Evolutionary conservation across 23 tunicate species (phyloP), one percentile per base, ranked within the genome.

Genomic region (Corella eumyota): DNA sequence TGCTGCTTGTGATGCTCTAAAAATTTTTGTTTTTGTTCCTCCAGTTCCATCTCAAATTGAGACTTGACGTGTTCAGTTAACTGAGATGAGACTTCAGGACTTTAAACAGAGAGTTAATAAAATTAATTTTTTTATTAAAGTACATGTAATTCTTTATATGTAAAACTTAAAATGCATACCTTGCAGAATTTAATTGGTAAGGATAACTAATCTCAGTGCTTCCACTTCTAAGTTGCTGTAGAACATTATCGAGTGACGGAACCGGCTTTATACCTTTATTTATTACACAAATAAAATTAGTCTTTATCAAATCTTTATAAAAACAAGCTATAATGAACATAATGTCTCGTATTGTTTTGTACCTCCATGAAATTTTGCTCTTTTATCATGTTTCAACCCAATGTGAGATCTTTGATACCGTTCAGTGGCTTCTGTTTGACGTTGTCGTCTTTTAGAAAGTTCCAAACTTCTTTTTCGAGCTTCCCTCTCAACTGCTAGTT

Each of bases 391-490:
- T 49, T 66, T 66, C 1, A 28, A 22, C 2, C 34, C 68, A 49
- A 80, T 45, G 40, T 64, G 78, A 35, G 76, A 62, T 47, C 88
- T 53, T 68, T 88, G 96, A 50, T 88, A 88, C 68, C 69, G 67
- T 47, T 88, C 88, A 3, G 96, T 88, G 25, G 96, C 96, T 72
- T 88, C 96, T 6, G 73, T 78, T 73, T 88, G 96, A 20, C 78
- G 76, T 52, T 78, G 96, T n/a, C 73, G 58, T 38, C 96, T 58
- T 64, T 79, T 88, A 15, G 70, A 64, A 6, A 88, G 80, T 48
- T 88, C 90, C 37, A 78, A 46, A 13, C 47, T 65, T 35, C 82
- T 61, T 49, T 79, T 88, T 36, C 88, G 62, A 22, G 78, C 70
- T 49, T 88, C 96, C 25, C 96, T 36, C 46, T 67, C 87, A 36